Evolutionary conservation across 1,140 invertebrate genomes (phyloP), one percentile per base, ranked within the genome.

Genomic region (Hormaphis cornu): DNA sequence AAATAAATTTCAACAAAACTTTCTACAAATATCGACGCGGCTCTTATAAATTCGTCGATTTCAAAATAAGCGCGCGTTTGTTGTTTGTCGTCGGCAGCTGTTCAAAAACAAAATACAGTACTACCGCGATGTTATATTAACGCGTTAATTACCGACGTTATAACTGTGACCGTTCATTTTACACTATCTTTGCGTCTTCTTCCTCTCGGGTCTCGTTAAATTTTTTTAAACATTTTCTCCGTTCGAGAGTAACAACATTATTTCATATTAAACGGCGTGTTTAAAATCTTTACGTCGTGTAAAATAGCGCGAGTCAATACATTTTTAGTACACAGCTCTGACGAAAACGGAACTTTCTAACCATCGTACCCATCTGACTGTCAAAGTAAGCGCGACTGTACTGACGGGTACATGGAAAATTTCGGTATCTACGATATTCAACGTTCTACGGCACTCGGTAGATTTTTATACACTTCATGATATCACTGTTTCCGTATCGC

Each of bases 261-360:
- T 37, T 54, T 54, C 33, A 30, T 54, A 54, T 54, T 54, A 20
- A 54, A 54, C 28, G 52, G 28, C n/a, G 16, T 54, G n/a, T 26
- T 54, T 54, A 33, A 54, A 54, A 33, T 54, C 28, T 18, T 54
- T 33, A 54, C n/a, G 33, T n/a, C 33, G 52, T 54, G 8, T 54
- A 12, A 54, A 54, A 54, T 54, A 54, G n/a, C 33, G 28, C 18
- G 8, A 53, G 52, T 53, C 8, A 30, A 33, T 7, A 53, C n/a
- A 53, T n/a, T 53, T 53, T 53, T 33, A 53, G 1, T 30, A 1
- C 18, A 53, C 18, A 18, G 26, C n/a, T 54, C 2, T 54, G 28
- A 54, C 52, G 33, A 54, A 54, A 54, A 54, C 33, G 28, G 14
- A 54, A 54, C 33, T 54, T 54, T 50, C 46, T 54, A 54, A 54